Percentiles rank a stretch among this genome's conserved stretches.
These are phyloP conservation scores for Salminus brasiliensis DNA, from an alignment of 2,113 vertebrate species.

Conservation along the genomic window DNA sequence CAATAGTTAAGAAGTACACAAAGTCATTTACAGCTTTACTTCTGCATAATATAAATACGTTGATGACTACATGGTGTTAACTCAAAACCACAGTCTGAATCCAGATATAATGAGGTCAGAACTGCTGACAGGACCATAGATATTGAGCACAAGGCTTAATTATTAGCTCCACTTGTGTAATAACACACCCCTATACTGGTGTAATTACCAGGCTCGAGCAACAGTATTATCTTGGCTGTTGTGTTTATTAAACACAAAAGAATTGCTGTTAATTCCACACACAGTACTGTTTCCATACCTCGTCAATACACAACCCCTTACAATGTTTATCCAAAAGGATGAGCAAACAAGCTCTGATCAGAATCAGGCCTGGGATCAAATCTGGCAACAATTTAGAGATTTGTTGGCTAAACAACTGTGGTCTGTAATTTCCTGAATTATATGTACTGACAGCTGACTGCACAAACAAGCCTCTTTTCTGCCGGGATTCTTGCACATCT, in stretches of 20 bases:
- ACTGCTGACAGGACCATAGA: no score
- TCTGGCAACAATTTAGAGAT: neutral
- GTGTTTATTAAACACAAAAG: neutral
- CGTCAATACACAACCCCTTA: neutral
- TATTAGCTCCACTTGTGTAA: neutral
- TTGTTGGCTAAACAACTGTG: slow-evolving; percentile 4
- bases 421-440: slow-evolving; percentile 2
- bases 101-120: no score
- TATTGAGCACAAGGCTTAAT: no score
- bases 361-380: neutral
- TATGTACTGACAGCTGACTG: neutral
- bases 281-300: neutral
- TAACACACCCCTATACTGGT: neutral
- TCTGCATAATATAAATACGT: no score
- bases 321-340: slow-evolving; percentile 1
- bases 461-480: slow-evolving; percentile 36
- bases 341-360: neutral
- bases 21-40: no score
- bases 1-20: no score
- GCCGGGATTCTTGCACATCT: neutral
- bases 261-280: neutral
- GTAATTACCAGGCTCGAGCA: neutral
- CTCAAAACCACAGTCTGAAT: no score
- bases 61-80: no score
- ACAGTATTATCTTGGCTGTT: neutral